Evolutionary conservation across 2,113 vertebrate species (phyloP), one percentile per base, ranked within the genome.

Genomic region (Toxotes jaculatrix): DNA sequence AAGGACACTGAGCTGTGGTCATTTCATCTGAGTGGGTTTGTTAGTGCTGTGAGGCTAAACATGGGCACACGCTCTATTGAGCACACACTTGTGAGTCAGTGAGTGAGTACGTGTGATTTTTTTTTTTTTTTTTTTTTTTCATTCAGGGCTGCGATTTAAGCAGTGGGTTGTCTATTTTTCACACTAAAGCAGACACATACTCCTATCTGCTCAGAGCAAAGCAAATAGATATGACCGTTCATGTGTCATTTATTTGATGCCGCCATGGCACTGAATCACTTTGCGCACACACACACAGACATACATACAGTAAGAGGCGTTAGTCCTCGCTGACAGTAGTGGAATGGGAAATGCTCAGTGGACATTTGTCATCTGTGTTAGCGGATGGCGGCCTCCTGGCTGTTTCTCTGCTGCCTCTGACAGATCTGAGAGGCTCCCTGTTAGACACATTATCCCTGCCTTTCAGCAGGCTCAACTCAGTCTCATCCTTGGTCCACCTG

Each of bases 291-390:
- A 76, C 70, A 84, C 75, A 84, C 74, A 73, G 56, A 79, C 73
- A 64, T 57, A 80, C 56, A 70, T 51, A 83, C 40, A 67, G 80
- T 75, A 60, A 69, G 77, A 81, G 77, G 83, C 43, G 86, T 83
- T 85, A 85, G 83, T 92, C 84, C 74, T 87, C 32, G 59, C 86
- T 88, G 91, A 93, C 91, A 90, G 88, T 66, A 74, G 87, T 56
- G 87, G 83, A 91, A 92, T 87, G 73, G 90, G 88, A 90, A 91
- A 88, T 57, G 82, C 88, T 92, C 85, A 40, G 83, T 73, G 89
- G 87, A 89, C 86, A 89, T 91, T 92, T 93, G 87, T 93, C 88
- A 93, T 94, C 86, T 87, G 79, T 86, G 88, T 86, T 77, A 74
- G 89, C 34, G 75, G 77, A 83, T 82, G 82, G 75, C 74, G 75